Percentiles rank a stretch among this genome's conserved stretches.
phyloP scores from a whole-genome alignment of 2,113 vertebrate species.

The Trichechus manatus region DNA sequence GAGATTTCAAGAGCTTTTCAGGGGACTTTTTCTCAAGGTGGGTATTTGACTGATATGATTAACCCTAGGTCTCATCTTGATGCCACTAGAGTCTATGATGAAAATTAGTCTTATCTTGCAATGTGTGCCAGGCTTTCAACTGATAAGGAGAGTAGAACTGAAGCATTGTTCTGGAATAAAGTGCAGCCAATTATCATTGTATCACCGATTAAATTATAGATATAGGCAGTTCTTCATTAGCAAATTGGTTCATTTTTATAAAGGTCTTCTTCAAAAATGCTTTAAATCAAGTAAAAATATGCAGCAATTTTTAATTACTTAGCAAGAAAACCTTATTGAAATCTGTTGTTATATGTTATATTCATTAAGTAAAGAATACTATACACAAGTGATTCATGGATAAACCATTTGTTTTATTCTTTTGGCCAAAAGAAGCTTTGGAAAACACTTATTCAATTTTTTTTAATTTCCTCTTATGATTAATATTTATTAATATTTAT shows the following conservation, averaged over 20 bases:
- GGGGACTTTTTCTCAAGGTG: slow-evolving; percentile 72
- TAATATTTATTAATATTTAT: background rate
- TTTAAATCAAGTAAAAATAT: slow-evolving; percentile 22
- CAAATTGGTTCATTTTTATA: slow-evolving; percentile 49
- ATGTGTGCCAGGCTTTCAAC: slow-evolving; percentile 80
- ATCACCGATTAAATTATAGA: slow-evolving; percentile 69
- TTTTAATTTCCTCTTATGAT: background rate
- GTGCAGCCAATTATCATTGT: slow-evolving; percentile 65
- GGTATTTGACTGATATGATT: slow-evolving; percentile 80
- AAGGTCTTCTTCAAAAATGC: slow-evolving; percentile 32
- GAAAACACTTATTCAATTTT: background rate
- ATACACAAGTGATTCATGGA: background rate
- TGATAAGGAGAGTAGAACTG: slow-evolving; percentile 81
- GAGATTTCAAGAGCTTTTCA: slow-evolving; percentile 79
- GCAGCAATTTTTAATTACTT: background rate
- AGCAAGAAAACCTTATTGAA: background rate
- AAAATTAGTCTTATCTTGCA: slow-evolving; percentile 83
- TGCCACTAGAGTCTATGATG: slow-evolving; percentile 70
- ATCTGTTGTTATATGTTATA: background rate
- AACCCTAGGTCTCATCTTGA: slow-evolving; percentile 80
- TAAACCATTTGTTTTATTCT: background rate
- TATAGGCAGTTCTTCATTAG: slow-evolving; percentile 44
- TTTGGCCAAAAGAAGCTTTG: background rate
- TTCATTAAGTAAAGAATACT: background rate
- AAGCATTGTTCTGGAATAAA: slow-evolving; percentile 74